Evolutionary conservation across 2,797 vertebrate genomes (phyloP), one percentile per base, ranked within the genome.

Genomic region (Argentina silus): DNA sequence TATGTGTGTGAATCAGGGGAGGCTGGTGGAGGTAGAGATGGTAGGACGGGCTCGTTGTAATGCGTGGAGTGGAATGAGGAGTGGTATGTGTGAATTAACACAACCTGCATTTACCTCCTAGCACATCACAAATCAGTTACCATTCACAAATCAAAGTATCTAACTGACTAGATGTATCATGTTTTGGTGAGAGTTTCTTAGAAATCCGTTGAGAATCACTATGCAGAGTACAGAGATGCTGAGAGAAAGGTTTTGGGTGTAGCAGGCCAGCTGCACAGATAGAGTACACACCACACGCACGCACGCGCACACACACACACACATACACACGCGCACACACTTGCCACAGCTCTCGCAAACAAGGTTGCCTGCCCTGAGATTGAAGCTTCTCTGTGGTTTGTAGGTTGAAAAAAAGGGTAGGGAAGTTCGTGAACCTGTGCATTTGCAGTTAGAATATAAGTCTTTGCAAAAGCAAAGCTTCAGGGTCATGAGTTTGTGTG

Each of bases 321-420:
- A 36, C 27, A 36, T 4, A 36, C 27, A 36, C 27, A 36, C 27
- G 4, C 27, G 4, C 27, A 36, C 90, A 85, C 90, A 90, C 91
- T 90, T 91, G 81, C 86, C 87, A 47, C 83, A 84, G 51, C 70
- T 62, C 44, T 50, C 69, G 80, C 73, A 81, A 78, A 48, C 74
- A 66, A 44, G 50, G 42, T 77, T 50, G 69, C 44, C 62, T 36
- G 57, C 23, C 21, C 36, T 81, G 21, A 36, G 21, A 74, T 66
- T 17, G 8, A 66, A 69, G 61, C 67, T 68, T 65, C 56, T 44
- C 44, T 78, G 81, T 0, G 70, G 71, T 81, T 21, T 73, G 23
- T 11, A 23, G 36, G 57, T 60, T 36, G 9, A 15, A 17, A 70
- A 75, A 82, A 80, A 60, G 47, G 80, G 63, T 68, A 36, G 27